Evolutionary conservation across 2,888 invertebrate genomes (phyloP), one percentile per base, ranked within the genome.

Genomic region (Ophioninae sp.): DNA sequence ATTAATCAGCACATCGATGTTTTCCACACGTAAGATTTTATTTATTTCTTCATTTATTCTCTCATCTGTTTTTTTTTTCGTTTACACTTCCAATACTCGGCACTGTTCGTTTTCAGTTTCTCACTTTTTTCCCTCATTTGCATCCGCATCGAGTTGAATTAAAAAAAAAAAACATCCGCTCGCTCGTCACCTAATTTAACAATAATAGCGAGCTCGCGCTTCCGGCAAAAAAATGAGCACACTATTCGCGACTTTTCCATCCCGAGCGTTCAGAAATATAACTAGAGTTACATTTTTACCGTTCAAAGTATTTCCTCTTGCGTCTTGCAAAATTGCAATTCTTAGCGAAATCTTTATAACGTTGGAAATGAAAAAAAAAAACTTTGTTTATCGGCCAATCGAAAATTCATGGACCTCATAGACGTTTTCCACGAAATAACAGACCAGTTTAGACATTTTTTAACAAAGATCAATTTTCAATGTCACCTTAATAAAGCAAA

Each of bases 11-110:
- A 82, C 78, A 79, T 74, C 68, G 84, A 72, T 78, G 81, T 85
- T 84, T 80, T 80, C 39, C 73, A 78, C 77, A 86, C 83, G 85
- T 86, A 85, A 86, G 86, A 80, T 82, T 82, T 44, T 50, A 57
- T 77, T 80, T 81, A 59, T 73, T 77, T 83, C 56, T 67, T 73
- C 30, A 44, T 81, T 68, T 68, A 41, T 78, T 72, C 69, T 68
- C 59, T 67, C 30, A 64, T 76, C 69, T 62, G 41, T 68, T 13
- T 59, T n/a, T 37, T 6, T 21, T 65, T 77, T 73, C 56, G 37
- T 56, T 72, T 72, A 30, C 37, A 13, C 41, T 21, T 44, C n/a
- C 10, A n/a, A 8, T 10, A 70, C 20, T 78, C 61, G 65, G 56
- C 73, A 30, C 39, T 50, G 17, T 68, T 30, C n/a, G 50, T n/a